Evolutionary conservation across 2,113 vertebrate species (phyloP).

Genomic region (Amphiprion ocellaris): DNA sequence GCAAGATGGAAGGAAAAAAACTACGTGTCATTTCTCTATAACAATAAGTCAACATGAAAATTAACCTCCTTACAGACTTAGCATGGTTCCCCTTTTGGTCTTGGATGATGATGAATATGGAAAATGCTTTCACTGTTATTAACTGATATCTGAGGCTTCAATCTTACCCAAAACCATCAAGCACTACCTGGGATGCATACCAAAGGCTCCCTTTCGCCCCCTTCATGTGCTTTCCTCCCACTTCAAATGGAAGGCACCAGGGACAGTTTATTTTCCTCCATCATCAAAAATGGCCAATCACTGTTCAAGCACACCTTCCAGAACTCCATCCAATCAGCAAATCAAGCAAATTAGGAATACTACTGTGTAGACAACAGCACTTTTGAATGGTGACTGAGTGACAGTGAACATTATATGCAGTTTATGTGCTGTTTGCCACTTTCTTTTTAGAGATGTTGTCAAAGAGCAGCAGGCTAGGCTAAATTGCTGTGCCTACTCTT

Average conservation of each 20-base stretch:
- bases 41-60: neutral
- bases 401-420: too few relatives aligned
- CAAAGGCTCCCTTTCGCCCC: neutral
- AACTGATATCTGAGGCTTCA: too few relatives aligned
- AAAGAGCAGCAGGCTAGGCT: neutral
- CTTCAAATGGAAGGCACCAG: neutral
- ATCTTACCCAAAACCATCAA: neutral
- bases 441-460: too few relatives aligned
- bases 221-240: neutral
- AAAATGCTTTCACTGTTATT: neutral
- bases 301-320: neutral
- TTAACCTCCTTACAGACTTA: neutral
- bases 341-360: neutral
- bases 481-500: neutral
- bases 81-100: neutral
- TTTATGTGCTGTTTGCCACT: too few relatives aligned
- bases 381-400: neutral
- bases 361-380: neutral
- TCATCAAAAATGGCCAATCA: constrained; percentile 10
- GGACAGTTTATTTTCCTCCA: neutral
- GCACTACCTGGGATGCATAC: constrained; percentile 7
- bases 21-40: constrained; percentile 7
- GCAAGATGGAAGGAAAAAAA: constrained; percentile 41
- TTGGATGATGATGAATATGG: neutral
- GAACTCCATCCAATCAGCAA: constrained; percentile 4